Conservation (phyloP, 2,113 vertebrate species). For the Lichenostomus cassidix region DNA sequence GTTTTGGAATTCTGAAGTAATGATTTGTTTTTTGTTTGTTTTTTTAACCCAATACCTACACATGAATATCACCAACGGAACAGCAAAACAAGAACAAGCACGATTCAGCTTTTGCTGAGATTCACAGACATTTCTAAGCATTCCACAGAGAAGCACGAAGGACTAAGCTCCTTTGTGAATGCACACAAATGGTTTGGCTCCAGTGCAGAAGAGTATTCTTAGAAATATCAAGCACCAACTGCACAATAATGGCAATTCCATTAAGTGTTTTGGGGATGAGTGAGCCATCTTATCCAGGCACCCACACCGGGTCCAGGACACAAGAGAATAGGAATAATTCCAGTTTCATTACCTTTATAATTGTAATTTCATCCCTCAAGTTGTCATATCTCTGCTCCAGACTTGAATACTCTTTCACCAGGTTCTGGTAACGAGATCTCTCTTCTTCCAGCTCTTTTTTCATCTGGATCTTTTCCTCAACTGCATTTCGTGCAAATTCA, state of each 20-base stretch:
- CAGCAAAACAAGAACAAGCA: not conserved
- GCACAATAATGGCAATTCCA: not conserved
- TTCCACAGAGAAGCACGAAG: not conserved
- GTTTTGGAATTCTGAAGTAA: not conserved
- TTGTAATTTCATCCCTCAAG: conserved; percentile 83
- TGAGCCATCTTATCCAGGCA: rapidly evolving
- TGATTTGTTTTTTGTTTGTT: not conserved
- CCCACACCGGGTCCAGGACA: too few relatives aligned
- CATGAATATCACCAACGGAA: not conserved
- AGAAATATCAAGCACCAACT: not conserved
- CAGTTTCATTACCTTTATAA: conserved; percentile 76
- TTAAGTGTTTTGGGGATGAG: not conserved
- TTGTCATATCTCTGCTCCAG: conserved; percentile 94
- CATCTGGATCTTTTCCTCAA: conserved; percentile 70
- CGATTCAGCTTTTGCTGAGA: not conserved
- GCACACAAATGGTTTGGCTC: not conserved
- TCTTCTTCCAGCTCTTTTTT: conserved; percentile 88
- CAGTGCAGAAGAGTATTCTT: not conserved
- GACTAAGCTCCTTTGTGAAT: not conserved
- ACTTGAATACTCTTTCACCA: conserved; percentile 88
- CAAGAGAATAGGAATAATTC: not conserved
- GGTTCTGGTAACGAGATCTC: conserved; percentile 89
- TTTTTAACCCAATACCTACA: not conserved
- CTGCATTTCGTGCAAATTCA: conserved; percentile 53
- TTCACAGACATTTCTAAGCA: not conserved